Evolutionary conservation across 1,140 invertebrate genomes (phyloP).

Genomic region (Anadara kagoshimensis): DNA sequence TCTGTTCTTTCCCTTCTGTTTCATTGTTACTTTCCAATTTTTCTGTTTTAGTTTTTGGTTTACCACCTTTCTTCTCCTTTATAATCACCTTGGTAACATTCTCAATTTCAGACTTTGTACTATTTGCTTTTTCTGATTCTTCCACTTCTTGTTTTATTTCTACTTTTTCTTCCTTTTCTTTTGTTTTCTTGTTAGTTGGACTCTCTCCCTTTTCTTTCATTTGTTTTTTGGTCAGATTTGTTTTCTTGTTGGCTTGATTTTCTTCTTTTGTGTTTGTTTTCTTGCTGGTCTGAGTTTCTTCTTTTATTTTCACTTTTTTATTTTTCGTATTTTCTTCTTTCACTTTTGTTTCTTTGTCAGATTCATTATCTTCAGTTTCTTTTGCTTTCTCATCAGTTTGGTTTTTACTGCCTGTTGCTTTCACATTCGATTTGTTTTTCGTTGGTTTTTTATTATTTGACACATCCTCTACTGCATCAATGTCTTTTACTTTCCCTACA

Average conservation of each 20-base stretch:
- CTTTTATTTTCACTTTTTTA: not conserved
- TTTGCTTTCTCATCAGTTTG: not conserved
- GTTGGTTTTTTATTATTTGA: too few relatives aligned
- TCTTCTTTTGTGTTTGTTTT: not conserved
- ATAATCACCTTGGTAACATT: too few relatives aligned
- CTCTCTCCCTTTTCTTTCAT: not conserved
- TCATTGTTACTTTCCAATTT: too few relatives aligned
- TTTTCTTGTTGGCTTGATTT: not conserved
- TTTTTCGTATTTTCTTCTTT: not conserved
- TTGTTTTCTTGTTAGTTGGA: not conserved
- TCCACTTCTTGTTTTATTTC: not conserved
- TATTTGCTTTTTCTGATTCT: too few relatives aligned
- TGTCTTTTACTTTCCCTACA: not conserved
- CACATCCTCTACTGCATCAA: not conserved
- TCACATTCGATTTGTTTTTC: too few relatives aligned
- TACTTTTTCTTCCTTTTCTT: not conserved
- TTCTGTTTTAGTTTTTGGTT: too few relatives aligned
- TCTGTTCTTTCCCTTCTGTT: not conserved
- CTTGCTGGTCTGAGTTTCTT: not conserved
- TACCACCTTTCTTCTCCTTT: too few relatives aligned
- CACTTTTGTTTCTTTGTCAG: not conserved
- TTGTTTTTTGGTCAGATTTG: too few relatives aligned
- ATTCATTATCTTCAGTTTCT: not conserved
- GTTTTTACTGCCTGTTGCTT: conserved; percentile 5
- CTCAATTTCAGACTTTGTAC: too few relatives aligned